Percentiles rank a stretch among this genome's conserved stretches.
Evolutionary conservation across 2,888 invertebrate species (phyloP).

Genomic region (Caenorhabditis parvicauda): DNA sequence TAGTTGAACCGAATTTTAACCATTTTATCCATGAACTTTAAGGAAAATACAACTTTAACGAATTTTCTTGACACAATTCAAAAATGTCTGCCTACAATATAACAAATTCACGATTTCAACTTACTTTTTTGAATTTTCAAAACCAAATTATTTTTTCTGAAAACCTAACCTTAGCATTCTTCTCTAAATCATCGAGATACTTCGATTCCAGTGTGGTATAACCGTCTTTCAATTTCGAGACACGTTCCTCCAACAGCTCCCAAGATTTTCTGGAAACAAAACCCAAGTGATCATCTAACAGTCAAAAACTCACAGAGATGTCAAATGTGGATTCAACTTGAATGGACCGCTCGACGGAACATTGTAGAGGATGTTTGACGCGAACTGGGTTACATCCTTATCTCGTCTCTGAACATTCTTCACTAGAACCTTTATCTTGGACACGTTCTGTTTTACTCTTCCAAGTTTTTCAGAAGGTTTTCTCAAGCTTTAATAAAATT

Average conservation of each 20-base stretch:
- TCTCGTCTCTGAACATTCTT: conserved; percentile 26
- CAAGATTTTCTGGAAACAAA: conserved; percentile 34
- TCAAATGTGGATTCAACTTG: conserved; percentile 31
- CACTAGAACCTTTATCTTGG: too few relatives aligned
- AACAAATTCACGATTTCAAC: too few relatives aligned
- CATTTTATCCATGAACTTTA: too few relatives aligned
- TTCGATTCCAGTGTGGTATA: conserved; percentile 25
- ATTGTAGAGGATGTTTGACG: conserved; percentile 41
- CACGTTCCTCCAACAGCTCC: conserved; percentile 20
- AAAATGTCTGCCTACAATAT: too few relatives aligned
- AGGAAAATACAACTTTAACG: too few relatives aligned
- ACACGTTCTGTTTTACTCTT: too few relatives aligned
- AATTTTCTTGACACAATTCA: too few relatives aligned
- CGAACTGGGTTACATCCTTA: conserved; percentile 28
- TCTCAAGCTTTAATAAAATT: not conserved
- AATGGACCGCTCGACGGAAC: conserved; percentile 41
- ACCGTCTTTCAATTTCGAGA: conserved; percentile 18
- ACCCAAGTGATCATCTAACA: not conserved
- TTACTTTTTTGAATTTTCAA: conserved; percentile 6
- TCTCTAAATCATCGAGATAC: conserved; percentile 31
- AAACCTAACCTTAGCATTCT: conserved; percentile 16
- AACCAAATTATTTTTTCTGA: not conserved
- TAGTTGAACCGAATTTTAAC: too few relatives aligned
- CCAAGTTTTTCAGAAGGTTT: too few relatives aligned
- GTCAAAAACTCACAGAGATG: conserved; percentile 23